These are phyloP conservation scores for Anguilla marmorata DNA, from an alignment of 2,797 vertebrate genomes.

Conservation along the genomic window DNA sequence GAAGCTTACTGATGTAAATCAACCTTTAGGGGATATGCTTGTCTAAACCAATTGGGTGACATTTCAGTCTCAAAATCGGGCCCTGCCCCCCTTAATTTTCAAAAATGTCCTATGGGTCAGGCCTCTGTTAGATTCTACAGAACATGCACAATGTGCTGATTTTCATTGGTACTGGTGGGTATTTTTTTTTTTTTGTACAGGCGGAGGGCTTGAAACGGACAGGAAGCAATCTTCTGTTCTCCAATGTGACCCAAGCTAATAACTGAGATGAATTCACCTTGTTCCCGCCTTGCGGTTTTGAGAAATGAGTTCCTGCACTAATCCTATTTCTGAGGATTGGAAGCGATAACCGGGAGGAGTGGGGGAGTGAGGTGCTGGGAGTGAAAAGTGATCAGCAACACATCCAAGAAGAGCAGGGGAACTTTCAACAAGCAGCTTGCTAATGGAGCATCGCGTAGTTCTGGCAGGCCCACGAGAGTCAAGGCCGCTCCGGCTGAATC, in stretches of 20 bases:
- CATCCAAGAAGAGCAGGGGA: constrained; percentile 35
- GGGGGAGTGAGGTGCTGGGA: constrained; percentile 40
- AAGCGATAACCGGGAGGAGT: constrained; percentile 4
- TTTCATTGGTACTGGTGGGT: not conserved
- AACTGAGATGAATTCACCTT: not conserved
- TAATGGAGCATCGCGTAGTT: too few relatives aligned
- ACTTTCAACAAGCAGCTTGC: not conserved
- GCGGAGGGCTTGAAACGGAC: not conserved
- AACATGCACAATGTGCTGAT: constrained; percentile 18
- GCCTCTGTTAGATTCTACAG: not conserved
- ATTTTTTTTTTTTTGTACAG: not conserved
- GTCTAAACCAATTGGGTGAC: not conserved
- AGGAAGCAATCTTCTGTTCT: not conserved
- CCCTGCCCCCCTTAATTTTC: not conserved
- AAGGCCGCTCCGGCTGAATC: too few relatives aligned
- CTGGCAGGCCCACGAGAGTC: too few relatives aligned
- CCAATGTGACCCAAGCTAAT: not conserved
- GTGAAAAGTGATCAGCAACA: constrained; percentile 52
- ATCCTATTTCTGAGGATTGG: constrained; percentile 70
- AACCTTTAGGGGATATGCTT: constrained; percentile 33
- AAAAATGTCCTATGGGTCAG: not conserved
- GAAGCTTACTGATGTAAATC: constrained; percentile 47
- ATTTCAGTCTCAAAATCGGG: not conserved
- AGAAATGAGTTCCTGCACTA: constrained; percentile 54
- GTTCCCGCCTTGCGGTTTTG: not conserved